Conservation (phyloP, 2,888 invertebrate genomes). For the Yponomeuta sedellus region DNA sequence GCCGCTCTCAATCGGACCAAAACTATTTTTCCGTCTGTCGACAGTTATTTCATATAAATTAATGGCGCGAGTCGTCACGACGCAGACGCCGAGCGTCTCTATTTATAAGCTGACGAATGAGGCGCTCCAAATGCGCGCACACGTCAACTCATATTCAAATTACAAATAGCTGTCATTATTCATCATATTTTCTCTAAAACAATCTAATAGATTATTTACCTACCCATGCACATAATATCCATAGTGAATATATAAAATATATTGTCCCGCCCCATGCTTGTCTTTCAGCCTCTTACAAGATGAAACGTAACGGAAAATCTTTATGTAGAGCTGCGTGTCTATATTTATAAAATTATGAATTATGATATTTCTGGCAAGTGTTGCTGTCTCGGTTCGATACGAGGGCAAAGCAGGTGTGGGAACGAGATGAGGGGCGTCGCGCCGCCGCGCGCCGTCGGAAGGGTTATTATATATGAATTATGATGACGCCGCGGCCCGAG, state of each 20-base stretch:
- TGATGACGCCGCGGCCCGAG: conserved; percentile 70
- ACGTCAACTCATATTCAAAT: conserved; percentile 74
- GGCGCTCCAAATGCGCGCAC: conserved; percentile 71
- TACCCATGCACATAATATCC: neutral
- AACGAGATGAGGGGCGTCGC: conserved; percentile 61
- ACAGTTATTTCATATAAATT: conserved; percentile 77
- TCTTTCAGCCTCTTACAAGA: conserved; percentile 20
- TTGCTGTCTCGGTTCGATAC: conserved; percentile 57
- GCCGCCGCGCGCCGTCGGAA: conserved; percentile 61
- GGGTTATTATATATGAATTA: conserved; percentile 78
- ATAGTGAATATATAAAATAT: neutral
- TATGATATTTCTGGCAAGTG: conserved; percentile 61
- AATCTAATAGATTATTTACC: neutral
- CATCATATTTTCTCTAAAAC: neutral
- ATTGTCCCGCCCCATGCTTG: neutral
- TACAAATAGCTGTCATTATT: conserved; percentile 70
- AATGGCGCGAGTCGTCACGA: conserved; percentile 75
- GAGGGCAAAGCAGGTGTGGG: conserved; percentile 35
- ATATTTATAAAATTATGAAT: conserved; percentile 67
- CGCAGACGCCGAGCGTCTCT: conserved; percentile 69
- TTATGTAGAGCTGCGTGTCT: conserved; percentile 38
- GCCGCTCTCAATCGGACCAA: conserved; percentile 65
- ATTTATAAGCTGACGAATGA: conserved; percentile 76
- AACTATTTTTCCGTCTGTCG: conserved; percentile 72
- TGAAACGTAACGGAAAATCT: conserved; percentile 49